Base-by-base conservation (phyloP, 1,140 invertebrate species). In the Cotesia typhae region DNA sequence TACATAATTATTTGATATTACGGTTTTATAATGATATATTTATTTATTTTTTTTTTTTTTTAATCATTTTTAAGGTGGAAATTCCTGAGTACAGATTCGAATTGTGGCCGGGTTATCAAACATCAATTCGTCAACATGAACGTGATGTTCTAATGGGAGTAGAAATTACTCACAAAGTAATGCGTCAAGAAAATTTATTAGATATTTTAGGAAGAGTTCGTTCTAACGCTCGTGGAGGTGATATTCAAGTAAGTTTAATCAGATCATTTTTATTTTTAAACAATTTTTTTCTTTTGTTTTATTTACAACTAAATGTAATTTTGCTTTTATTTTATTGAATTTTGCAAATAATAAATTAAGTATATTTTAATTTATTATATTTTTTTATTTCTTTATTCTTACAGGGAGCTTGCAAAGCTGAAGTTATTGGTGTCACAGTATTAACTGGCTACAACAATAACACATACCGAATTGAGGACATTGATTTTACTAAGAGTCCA, bases 51-150 rank as follows among this genome's bases (percentile, higher is more conserved):
- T 28, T 28, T 28, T 28, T 17, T 41, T 47, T 47, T 47, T 47
- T 3, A 0, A 47, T 47, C 10, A 7, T 47, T 47, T 47, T 47
- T 71, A 9, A 86, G 81, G 79, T 87, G 14, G 69, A 78, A 63
- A 70, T 90, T 3, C 55, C 79, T 75, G 72, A 89, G 77, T 84
- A 81, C 60, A 87, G 89, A 75, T 81, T 95, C 17, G 88, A 90
- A 77, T 61, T 92, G 0, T 95, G 93, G 94, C 93, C 94, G 0
- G 94, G 94, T 0, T 93, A 93, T 84, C 80, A 92, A 10, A 94
- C 94, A 0, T 91, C 92, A 0, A 95, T 96, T 57, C 88, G 93
- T 17, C 92, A 95, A 76, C 91, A 94, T 79, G 94, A 96, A 81
- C 79, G 84, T 0, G 81, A 89, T 10, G 88, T 95, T 1, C 78